phyloP scores from a whole-genome alignment of 2,797 vertebrate species.

The Anolis apletophallus region DNA sequence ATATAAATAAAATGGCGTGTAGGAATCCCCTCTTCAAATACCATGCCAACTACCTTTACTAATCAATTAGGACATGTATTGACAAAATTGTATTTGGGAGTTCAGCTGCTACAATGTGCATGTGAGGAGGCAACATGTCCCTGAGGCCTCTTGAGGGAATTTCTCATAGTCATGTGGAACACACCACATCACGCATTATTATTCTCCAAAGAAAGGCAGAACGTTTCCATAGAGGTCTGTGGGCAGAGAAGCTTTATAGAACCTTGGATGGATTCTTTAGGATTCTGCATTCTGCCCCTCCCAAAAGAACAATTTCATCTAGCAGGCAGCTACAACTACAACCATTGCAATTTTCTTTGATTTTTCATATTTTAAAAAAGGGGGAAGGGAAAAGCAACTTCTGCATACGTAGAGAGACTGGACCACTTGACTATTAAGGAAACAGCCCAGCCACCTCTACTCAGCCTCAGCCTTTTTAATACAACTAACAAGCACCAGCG shows the following conservation, averaged over 20 bases:
- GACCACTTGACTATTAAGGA: background rate
- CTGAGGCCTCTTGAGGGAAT: background rate
- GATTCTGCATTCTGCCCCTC: background rate
- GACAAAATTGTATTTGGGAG: background rate
- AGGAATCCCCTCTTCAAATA: background rate
- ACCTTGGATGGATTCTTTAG: background rate
- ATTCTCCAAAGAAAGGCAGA: background rate
- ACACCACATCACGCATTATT: background rate
- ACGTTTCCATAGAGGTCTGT: background rate
- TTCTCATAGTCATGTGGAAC: background rate
- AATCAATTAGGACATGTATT: background rate
- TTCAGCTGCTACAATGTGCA: background rate
- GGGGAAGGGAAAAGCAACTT: background rate
- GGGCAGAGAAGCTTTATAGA: background rate
- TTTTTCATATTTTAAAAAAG: background rate
- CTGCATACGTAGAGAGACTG: background rate
- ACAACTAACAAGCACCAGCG: background rate
- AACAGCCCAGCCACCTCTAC: background rate
- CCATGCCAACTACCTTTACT: background rate
- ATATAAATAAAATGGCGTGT: too few species aligned
- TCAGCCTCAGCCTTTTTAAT: background rate
- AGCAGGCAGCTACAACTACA: background rate
- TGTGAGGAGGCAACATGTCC: background rate
- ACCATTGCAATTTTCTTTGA: background rate
- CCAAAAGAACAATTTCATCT: background rate